Conservation (phyloP, 2,797 vertebrate species). For the Cossypha niveicapilla region DNA sequence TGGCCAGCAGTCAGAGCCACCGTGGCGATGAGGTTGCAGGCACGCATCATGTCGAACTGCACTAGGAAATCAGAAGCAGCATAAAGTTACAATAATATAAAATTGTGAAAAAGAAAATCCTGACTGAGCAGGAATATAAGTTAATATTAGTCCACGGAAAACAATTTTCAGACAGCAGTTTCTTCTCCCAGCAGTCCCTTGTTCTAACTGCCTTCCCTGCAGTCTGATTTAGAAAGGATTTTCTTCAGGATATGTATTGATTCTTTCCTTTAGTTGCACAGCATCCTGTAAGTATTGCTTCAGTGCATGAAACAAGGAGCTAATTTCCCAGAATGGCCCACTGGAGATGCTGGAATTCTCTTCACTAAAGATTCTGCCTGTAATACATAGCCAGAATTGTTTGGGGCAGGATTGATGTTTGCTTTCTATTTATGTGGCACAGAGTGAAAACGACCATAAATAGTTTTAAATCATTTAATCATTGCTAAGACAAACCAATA, state of each 20-base stretch:
- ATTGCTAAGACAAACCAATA: neutral
- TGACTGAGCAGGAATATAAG: neutral
- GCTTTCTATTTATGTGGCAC: neutral
- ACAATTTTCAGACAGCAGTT: neutral
- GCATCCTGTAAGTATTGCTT: neutral
- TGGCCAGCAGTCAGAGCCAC: conserved; percentile 90
- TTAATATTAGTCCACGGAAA: neutral
- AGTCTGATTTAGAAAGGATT: neutral
- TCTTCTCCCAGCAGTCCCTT: neutral
- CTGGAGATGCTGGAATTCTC: neutral
- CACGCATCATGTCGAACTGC: conserved; percentile 99
- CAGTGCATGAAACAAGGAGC: neutral
- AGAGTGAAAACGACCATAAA: neutral
- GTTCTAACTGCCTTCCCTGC: neutral
- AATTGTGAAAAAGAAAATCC: neutral
- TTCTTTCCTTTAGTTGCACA: neutral
- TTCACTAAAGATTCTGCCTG: neutral
- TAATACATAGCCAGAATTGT: neutral
- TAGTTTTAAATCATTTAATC: neutral
- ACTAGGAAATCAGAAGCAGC: conserved; percentile 73
- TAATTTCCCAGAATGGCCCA: neutral
- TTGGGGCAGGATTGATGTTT: neutral
- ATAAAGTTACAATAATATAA: neutral
- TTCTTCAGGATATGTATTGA: neutral
- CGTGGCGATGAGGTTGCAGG: conserved; percentile 95